Conservation (phyloP, 1,140 invertebrate species). For the Venturia canescens region DNA sequence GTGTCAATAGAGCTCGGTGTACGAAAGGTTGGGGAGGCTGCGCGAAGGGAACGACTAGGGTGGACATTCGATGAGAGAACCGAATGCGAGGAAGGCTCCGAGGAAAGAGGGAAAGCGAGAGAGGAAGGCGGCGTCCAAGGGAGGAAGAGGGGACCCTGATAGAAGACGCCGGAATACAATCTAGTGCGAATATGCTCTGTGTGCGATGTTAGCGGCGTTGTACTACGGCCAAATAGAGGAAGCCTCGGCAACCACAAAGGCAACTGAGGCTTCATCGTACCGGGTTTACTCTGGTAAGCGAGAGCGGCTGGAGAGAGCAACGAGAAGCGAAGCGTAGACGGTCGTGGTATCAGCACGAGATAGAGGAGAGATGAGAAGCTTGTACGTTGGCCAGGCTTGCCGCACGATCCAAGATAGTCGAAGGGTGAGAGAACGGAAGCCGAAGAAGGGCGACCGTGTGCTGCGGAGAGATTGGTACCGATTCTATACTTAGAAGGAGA, state of each 20-base stretch:
- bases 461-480: not conserved
- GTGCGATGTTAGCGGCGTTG: slow-evolving; percentile 4
- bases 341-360: slow-evolving; percentile 29
- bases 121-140: not conserved
- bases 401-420: not conserved
- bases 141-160: not conserved
- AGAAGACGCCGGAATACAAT: not conserved
- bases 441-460: not conserved
- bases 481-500: not conserved
- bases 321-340: slow-evolving; percentile 8
- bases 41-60: not conserved
- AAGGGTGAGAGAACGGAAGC: not conserved
- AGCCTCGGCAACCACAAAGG: slow-evolving; percentile 55
- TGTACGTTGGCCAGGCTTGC: not conserved
- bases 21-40: slow-evolving; percentile 51
- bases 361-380: slow-evolving; percentile 32
- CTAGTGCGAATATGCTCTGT: slow-evolving; percentile 58
- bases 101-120: not conserved
- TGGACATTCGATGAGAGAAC: not conserved
- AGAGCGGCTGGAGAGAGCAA: slow-evolving; percentile 1
- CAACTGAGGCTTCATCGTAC: slow-evolving; percentile 50
- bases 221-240: slow-evolving; percentile 54
- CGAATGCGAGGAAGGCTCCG: not conserved
- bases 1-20: slow-evolving; percentile 56
- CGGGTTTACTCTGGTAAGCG: slow-evolving; percentile 51